Base-by-base conservation (phyloP, 2,888 invertebrate species). In the Salpingus planirostris region DNA sequence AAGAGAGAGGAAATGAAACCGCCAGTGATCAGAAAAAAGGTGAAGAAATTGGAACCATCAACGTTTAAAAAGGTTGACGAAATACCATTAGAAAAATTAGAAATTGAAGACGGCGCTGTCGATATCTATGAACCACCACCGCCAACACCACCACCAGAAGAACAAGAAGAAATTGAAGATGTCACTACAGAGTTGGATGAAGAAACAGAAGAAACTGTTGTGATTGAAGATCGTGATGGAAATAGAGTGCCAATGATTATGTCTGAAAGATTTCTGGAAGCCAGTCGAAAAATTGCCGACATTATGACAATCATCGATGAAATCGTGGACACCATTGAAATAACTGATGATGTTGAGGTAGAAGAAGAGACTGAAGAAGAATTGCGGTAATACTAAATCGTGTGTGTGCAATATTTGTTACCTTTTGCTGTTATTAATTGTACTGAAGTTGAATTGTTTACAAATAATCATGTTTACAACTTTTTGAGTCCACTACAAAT, bases 271-370 rank as follows among this genome's bases (percentile, higher is more conserved):
- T 57, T 60, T 39, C 50, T 58, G 24, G 54, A 49, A 25, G 60
- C 61, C 3, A 60, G 58, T 35, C 53, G 59, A 39, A 57, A 60
- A 38, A 52, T 64, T 27, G 62, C 61, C 18, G 55, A 59, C 40
- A 57, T 64, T 10, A 59, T 64, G 55, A 50, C 44, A 29, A 59
- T 62, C 34, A 62, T 64, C 34, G 58, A 60, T 43, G 59, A 60
- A 45, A 64, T 64, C 40, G 60, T 64, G 11, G 62, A 59, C 40
- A 62, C 61, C 14, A 60, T 63, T 21, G 63, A 62, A 35, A 50
- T 59, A 8, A 45, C 52, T 33, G 50, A 54, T 26, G 48, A 50
- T 21, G 46, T 42, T 22, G 44, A 46, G 8, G 42, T 47, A 32
- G 18, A 18, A 8, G 18, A 18, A 8, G 18, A 18, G 5, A 8